Conservation (phyloP, 64 coral and sea anemone genomes). For the Dendronephthya gigantea region DNA sequence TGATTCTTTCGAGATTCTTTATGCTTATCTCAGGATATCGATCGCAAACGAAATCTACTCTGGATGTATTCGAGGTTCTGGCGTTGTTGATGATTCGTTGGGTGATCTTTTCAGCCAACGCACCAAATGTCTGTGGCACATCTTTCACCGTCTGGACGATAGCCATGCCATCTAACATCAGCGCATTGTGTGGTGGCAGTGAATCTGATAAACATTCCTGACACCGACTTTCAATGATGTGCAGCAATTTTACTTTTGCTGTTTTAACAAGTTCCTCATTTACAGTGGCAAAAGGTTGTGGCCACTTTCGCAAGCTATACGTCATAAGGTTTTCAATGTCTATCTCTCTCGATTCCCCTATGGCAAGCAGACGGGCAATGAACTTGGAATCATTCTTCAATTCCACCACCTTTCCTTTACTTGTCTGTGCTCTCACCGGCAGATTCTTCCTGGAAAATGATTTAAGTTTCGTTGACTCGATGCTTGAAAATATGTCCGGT, state of each 20-base stretch:
- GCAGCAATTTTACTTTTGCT: constrained; percentile 1
- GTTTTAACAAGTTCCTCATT: background rate
- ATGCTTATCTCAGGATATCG: constrained; percentile 1
- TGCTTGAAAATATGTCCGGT: background rate
- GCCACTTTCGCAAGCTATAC: background rate
- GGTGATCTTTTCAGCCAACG: background rate
- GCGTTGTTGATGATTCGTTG: background rate
- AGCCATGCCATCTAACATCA: background rate
- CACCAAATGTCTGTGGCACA: constrained; percentile 1
- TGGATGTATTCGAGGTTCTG: background rate
- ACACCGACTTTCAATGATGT: constrained; percentile 1
- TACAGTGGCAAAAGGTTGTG: background rate
- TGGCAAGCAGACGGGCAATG: background rate
- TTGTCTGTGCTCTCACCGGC: background rate
- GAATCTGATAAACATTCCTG: background rate
- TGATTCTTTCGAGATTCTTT: background rate
- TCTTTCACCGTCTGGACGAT: background rate
- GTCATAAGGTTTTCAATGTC: background rate
- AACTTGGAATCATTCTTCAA: constrained; percentile 1
- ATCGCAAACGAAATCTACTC: background rate
- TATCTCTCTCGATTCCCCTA: constrained; percentile 7
- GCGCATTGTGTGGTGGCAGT: background rate
- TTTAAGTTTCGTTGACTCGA: background rate
- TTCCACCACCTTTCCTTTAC: background rate
- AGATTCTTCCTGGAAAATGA: background rate